These are phyloP conservation scores for Orthonyx spaldingii DNA, from an alignment of 2,113 vertebrate species.

Conservation along the genomic window DNA sequence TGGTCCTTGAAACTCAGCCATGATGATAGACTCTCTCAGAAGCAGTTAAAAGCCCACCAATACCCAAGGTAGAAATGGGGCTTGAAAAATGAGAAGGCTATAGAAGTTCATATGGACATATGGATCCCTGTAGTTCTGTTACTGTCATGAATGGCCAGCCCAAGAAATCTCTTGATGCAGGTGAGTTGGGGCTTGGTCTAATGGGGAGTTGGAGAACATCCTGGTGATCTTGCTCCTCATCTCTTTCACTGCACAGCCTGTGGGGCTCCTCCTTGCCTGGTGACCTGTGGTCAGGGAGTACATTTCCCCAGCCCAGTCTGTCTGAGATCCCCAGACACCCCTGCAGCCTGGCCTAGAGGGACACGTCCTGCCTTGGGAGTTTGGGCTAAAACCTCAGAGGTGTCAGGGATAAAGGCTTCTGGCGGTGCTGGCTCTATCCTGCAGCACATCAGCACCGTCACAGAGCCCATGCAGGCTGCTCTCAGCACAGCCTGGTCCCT, in stretches of 20 bases:
- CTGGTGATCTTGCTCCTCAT: background rate
- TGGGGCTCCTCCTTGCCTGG: background rate
- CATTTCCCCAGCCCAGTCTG: background rate
- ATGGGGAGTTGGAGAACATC: background rate
- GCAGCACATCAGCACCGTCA: accelerated
- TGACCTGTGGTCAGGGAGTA: background rate
- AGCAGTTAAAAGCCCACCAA: constrained; percentile 88
- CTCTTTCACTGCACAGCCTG: background rate
- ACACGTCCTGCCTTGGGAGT: background rate
- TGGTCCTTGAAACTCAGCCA: background rate
- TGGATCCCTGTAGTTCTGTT: constrained; percentile 84
- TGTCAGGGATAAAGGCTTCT: background rate
- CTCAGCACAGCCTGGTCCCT: background rate
- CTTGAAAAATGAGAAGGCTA: constrained; percentile 87
- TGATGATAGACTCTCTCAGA: constrained; percentile 84
- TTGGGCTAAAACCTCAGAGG: background rate
- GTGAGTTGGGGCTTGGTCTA: background rate
- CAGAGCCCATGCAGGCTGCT: accelerated
- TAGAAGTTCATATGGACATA: constrained; percentile 88
- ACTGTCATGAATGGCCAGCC: constrained; percentile 85
- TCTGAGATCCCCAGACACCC: background rate
- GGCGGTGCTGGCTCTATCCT: background rate
- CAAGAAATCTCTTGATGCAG: constrained; percentile 73
- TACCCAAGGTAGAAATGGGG: constrained; percentile 84
- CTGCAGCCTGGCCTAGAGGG: background rate